Base-by-base conservation (phyloP, 2,797 vertebrate species). In the Dicrostonyx torquatus region DNA sequence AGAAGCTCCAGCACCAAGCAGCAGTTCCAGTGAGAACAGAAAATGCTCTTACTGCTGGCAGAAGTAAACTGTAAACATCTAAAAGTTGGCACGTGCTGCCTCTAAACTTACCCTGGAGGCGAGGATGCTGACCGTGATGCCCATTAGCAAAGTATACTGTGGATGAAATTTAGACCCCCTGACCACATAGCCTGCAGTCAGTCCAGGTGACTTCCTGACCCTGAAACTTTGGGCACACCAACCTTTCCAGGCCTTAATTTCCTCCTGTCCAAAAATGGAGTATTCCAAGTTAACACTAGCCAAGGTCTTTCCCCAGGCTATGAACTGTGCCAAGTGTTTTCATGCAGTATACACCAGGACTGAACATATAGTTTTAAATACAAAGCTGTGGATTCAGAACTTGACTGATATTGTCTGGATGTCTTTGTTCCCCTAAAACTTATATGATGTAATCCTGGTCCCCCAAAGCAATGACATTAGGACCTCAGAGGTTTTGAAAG, bases 101-200 rank as follows among this genome's bases (percentile, higher is more conserved):
- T 55, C 85, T 14, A 60, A 53, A 22, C 31, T 83, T 31, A 48
- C 26, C 62, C 45, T 40, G 70, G 29, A 66, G 43, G 66, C 2
- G 17, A 48, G 80, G 17, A 34, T 48, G 34, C 40, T 88, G 43
- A 0, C 8, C 0, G 2, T 34, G 53, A 82, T 0, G 12, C 45
- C 24, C 14, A 29, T 11, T 2, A 2, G 17, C 17, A 31, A 10
- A 1, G 3, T 34, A 6, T 8, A 4, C 48, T 31, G 3, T 0
- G 0, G 12, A 5, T 8, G 2, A 91, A 40, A 45, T 22, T 55
- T 18, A 10, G 17, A 68, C 0, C 34, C 43, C 15, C 2, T 7
- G 12, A 50, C 29, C 9, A 55, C 0, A 2, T 1, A 4, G 82
- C 34, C 40, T 53, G 5, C 45, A 8, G n/a, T 85, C 29, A 55